Percentiles rank a stretch among this genome's conserved stretches.
Evolutionary conservation across 2,888 invertebrate species (phyloP).

Genomic region (Polydrusus tereticollis): DNA sequence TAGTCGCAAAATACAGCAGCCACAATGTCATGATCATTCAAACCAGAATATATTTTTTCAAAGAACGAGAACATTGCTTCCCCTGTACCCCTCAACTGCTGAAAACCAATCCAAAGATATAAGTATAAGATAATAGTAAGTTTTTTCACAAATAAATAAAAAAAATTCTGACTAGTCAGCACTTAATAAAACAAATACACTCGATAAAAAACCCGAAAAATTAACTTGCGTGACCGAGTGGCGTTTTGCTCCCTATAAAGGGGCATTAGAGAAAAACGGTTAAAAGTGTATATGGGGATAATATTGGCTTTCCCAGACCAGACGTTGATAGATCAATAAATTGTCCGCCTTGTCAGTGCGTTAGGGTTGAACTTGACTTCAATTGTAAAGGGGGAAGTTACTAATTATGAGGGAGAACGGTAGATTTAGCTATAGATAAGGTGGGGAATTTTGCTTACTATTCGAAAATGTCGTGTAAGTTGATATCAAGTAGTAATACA

Average conservation of each 20-base stretch:
- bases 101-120: too few relatives aligned
- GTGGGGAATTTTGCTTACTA: not conserved
- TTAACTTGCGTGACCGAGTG: conserved; percentile 16
- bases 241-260: not conserved
- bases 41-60: too few relatives aligned
- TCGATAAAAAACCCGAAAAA: not conserved
- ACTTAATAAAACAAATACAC: conserved; percentile 14
- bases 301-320: conserved; percentile 4
- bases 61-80: too few relatives aligned
- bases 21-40: too few relatives aligned
- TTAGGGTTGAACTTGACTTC: conserved; percentile 23
- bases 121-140: too few relatives aligned
- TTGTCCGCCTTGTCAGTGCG: not conserved
- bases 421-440: not conserved
- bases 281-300: conserved; percentile 3
- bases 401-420: not conserved
- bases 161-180: not conserved
- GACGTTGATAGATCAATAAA: conserved; percentile 23
- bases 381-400: not conserved
- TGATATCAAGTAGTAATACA: not conserved
- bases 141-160: not conserved
- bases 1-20: too few relatives aligned
- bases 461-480: not conserved
- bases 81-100: too few relatives aligned
- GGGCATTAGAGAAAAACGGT: conserved; percentile 5